phyloP scores from a whole-genome alignment of 37 sponge, comb jelly and placozoan species.

The Hormiphora californensis region DNA sequence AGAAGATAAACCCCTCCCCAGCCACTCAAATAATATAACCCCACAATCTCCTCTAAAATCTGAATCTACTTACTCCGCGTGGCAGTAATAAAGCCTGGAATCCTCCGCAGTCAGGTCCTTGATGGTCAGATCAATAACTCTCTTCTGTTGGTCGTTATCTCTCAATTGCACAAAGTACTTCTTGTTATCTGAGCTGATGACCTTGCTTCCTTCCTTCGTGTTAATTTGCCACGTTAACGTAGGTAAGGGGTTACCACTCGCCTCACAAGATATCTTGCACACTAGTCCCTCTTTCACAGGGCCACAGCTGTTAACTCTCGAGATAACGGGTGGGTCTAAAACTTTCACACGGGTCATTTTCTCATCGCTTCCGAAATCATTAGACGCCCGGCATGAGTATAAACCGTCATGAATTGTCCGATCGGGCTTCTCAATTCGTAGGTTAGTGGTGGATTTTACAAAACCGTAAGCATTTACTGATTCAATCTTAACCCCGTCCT shows the following conservation, averaged over 20 bases:
- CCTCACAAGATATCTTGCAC: slow-evolving; percentile 30
- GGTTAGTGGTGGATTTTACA: not conserved
- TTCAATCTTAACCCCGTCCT: not conserved
- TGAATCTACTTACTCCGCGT: slow-evolving; percentile 35
- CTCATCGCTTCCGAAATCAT: slow-evolving; percentile 1
- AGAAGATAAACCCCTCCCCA: not conserved
- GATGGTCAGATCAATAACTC: not conserved
- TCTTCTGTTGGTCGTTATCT: not conserved
- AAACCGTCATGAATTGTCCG: not conserved
- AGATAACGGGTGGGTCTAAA: not conserved
- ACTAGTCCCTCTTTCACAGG: not conserved
- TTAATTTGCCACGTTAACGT: not conserved
- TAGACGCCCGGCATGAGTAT: slow-evolving; percentile 19
- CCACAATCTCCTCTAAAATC: not conserved
- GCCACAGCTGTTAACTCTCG: not conserved
- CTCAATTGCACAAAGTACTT: not conserved
- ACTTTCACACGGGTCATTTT: not conserved
- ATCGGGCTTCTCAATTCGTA: not conserved
- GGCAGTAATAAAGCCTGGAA: slow-evolving; percentile 31
- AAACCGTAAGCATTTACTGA: not conserved
- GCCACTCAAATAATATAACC: not conserved
- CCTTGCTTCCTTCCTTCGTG: not conserved
- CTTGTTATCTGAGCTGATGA: not conserved
- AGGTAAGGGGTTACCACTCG: slow-evolving; percentile 4
- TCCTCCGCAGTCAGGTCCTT: not conserved